Evolutionary conservation across 2,113 vertebrate species (phyloP), one percentile per base, ranked within the genome.

Genomic region (Channa argus): DNA sequence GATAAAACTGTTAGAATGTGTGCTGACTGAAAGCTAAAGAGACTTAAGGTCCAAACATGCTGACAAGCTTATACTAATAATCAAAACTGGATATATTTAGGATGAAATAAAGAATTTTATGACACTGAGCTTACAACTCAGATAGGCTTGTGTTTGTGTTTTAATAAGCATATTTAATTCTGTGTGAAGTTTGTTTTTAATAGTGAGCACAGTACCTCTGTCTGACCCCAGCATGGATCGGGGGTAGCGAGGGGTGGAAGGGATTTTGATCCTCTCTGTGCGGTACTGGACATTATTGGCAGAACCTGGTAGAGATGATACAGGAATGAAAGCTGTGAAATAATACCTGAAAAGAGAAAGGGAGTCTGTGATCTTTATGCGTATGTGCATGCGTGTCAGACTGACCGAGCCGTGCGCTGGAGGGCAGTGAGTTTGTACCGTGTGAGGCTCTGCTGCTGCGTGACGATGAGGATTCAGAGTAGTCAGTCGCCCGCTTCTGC

Each of bases 201-300:
- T 1, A 1, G 13, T 13, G 37, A n/a, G 39, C 3, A 9, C 84
- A 83, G 34, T 90, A 99, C 97, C 98, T 96, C 97, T 94, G 86
- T 99, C 98, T 13, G 97, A 97, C 34, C 97, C 96, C 92, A 98
- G 88, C 82, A 97, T 93, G 64, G 96, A 98, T 62, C 97, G 95
- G 0, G 96, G 96, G 55, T 99, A 99, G 74, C 97, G 95, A 5
- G 97, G 97, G 0, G 97, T 99, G 62, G 95, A 95, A 0, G 97
- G 98, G 79, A 99, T 97, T 93, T 99, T 99, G 93, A 99, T 99
- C 90, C 98, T 94, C 88, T 98, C 98, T 9, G 96, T 95, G 91
- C 96, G 97, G 89, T 96, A 98, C 72, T 98, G 96, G 88, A 98
- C 93, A 71, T 96, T 97, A 93, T 88, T 97, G 0, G 96, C 96